Conservation (phyloP, 2,113 vertebrate genomes). For the Mormyrus lacerda region DNA sequence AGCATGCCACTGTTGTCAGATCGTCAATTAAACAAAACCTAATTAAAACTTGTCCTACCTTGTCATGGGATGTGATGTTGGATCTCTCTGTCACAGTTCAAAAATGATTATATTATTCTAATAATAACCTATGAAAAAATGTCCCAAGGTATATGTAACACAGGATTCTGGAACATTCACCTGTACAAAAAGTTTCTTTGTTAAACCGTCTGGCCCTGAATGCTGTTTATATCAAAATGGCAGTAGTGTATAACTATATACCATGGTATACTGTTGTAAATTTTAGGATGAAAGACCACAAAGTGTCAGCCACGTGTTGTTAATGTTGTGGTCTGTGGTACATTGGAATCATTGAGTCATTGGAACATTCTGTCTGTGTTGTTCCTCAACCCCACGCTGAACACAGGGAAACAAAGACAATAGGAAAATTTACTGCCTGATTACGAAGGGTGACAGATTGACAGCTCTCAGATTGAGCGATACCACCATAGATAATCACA, state of each 20-base stretch:
- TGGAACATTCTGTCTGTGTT: not conserved
- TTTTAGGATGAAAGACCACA: not conserved
- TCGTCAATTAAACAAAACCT: not conserved
- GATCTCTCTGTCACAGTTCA: not conserved
- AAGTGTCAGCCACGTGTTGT: not conserved
- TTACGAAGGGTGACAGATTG: not conserved
- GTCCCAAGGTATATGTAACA: not conserved
- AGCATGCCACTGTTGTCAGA: not conserved
- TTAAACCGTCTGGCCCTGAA: not conserved
- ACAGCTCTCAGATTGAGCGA: not conserved
- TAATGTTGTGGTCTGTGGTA: not conserved
- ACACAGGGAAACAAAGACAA: not conserved
- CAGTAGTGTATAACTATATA: not conserved
- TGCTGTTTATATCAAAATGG: not conserved
- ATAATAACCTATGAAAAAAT: not conserved
- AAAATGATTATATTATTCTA: conserved; percentile 1
- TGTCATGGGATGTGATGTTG: not conserved
- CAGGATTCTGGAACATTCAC: not conserved
- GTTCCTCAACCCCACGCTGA: not conserved
- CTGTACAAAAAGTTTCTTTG: not conserved
- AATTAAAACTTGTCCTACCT: conserved; percentile 5
- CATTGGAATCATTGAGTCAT: too few species aligned
- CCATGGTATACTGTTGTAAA: not conserved
- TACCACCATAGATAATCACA: not conserved
- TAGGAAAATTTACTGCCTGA: not conserved